phyloP scores from a whole-genome alignment of 2,888 invertebrate genomes.

The Chymomyza fuscimana region DNA sequence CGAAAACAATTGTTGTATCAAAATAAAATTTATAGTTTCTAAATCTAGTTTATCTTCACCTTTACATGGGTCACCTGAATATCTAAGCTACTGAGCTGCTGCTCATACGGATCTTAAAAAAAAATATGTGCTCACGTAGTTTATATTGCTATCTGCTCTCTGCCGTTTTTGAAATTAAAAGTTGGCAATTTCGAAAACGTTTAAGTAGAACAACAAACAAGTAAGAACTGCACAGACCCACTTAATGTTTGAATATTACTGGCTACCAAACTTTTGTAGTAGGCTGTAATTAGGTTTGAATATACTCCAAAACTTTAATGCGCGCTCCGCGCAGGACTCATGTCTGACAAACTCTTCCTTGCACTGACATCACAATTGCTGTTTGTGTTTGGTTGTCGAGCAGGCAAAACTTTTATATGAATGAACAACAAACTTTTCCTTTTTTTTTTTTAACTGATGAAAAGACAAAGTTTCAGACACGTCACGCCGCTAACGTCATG shows the following conservation, averaged over 20 bases:
- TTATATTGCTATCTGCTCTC: no score
- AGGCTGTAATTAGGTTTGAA: constrained; percentile 6
- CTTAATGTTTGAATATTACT: background rate
- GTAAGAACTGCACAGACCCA: background rate
- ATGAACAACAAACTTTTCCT: background rate
- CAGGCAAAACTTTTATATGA: background rate
- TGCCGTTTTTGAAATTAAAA: no score
- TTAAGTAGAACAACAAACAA: background rate
- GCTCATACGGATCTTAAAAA: no score
- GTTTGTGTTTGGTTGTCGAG: constrained; percentile 16
- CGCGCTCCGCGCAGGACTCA: background rate
- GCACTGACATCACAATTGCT: background rate
- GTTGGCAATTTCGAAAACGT: background rate
- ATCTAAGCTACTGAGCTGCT: no score
- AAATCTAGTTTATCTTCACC: no score
- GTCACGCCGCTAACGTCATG: constrained; percentile 22
- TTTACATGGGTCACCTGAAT: no score
- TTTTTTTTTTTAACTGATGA: constrained; percentile 36
- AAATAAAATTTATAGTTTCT: no score
- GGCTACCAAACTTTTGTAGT: background rate
- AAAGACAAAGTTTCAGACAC: constrained; percentile 51
- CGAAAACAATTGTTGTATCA: no score
- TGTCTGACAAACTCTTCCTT: background rate
- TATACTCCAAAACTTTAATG: background rate
- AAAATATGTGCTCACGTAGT: no score